A percentile compares a stretch with the other conserved stretches of the same genome.
Conservation (phyloP, 1,140 invertebrate species). For the Zophobas atratus region DNA sequence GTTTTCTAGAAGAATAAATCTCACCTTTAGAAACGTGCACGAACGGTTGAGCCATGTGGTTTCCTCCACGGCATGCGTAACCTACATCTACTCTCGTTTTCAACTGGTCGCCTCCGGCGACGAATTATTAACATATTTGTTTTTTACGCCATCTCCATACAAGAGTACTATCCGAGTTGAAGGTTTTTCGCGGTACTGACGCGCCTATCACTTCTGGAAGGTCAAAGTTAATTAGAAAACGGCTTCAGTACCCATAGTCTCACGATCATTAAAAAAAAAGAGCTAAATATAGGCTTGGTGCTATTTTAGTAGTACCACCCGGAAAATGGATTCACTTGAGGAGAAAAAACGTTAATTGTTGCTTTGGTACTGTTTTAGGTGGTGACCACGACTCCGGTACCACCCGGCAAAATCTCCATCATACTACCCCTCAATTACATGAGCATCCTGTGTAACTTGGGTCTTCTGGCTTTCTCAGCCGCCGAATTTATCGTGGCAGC, state of each 20-base stretch:
- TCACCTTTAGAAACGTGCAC: background rate
- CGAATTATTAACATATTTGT: conserved; percentile 23
- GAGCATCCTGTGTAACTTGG: conserved; percentile 72
- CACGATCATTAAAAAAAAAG: too few species aligned
- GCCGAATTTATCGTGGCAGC: conserved; percentile 72
- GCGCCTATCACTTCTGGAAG: conserved; percentile 6
- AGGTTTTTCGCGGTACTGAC: background rate
- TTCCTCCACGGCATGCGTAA: conserved; percentile 18
- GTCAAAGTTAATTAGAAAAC: background rate
- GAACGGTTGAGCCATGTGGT: background rate
- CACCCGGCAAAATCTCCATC: conserved; percentile 45
- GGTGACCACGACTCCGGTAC: conserved; percentile 18
- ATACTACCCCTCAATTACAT: conserved; percentile 67
- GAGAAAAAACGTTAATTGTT: too few species aligned
- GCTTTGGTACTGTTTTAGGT: background rate
- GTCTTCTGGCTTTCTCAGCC: conserved; percentile 71
- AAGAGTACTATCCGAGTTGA: background rate
- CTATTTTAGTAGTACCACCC: background rate
- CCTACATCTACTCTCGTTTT: conserved; percentile 45
- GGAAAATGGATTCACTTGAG: too few species aligned
- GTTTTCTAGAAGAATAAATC: background rate
- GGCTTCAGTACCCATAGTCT: too few species aligned
- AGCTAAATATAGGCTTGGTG: too few species aligned
- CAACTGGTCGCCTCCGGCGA: conserved; percentile 10
- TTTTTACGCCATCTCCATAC: background rate